A percentile compares a stretch with the other conserved stretches of the same genome.
Conservation (phyloP, 2,888 invertebrate genomes). For the Pandemis heparana region DNA sequence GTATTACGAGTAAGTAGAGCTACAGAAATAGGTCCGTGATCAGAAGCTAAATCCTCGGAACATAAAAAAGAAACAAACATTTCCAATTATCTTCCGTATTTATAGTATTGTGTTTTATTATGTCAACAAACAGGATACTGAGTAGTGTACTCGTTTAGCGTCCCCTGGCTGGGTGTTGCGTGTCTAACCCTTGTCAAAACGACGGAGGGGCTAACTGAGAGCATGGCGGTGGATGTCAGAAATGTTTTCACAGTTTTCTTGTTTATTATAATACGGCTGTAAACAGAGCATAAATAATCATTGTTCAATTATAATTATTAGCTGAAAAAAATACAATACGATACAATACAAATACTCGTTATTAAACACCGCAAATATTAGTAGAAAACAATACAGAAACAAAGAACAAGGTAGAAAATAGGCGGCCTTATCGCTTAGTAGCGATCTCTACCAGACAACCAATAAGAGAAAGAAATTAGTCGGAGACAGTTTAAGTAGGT, state of each 20-base stretch:
- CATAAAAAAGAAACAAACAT: not conserved
- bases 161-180: constrained; percentile 12
- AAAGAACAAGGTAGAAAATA: no score
- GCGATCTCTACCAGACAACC: no score
- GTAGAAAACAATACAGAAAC: no score
- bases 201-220: not conserved
- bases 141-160: constrained; percentile 15
- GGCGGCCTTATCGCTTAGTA: no score
- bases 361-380: no score
- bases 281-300: no score
- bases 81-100: constrained; percentile 3
- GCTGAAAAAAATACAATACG: no score
- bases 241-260: not conserved
- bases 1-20: no score
- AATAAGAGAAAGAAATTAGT: no score
- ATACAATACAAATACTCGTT: no score
- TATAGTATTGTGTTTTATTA: constrained; percentile 24
- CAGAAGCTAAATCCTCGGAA: not conserved
- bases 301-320: not conserved
- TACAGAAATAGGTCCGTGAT: no score
- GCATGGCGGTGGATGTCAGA: not conserved
- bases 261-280: not conserved
- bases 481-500: no score
- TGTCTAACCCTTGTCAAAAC: constrained; percentile 27
- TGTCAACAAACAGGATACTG: constrained; percentile 24